A percentile compares a stretch with the other conserved stretches of the same genome.
Conservation (phyloP, 2,113 vertebrate genomes). For the Gallinago undulata region DNA sequence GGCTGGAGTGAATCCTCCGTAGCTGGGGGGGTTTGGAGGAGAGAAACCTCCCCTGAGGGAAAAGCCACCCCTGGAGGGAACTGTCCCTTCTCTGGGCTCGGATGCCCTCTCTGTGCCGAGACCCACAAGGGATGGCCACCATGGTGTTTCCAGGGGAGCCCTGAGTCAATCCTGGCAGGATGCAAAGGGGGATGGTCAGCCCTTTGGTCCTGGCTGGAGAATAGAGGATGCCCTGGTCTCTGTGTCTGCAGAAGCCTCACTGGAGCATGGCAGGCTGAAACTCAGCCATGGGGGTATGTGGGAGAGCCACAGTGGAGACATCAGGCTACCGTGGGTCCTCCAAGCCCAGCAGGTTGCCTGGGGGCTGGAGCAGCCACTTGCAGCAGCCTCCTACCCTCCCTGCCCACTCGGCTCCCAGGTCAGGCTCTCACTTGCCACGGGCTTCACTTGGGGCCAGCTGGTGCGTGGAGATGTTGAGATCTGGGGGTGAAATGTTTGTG, state of each 20-base stretch:
- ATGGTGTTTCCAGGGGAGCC: rapidly evolving
- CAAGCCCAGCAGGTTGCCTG: neutral
- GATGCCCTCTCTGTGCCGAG: rapidly evolving
- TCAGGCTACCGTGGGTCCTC: rapidly evolving
- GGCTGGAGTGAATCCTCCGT: neutral
- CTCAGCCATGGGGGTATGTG: rapidly evolving
- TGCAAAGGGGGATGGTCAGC: too few relatives aligned
- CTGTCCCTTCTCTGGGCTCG: neutral
- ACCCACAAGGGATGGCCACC: neutral
- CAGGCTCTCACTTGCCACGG: neutral
- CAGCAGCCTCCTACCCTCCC: neutral
- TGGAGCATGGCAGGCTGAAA: neutral
- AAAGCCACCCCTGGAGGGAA: neutral
- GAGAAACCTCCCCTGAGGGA: neutral
- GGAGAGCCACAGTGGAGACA: neutral
- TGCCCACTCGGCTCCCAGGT: neutral
- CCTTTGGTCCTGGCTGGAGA: neutral
- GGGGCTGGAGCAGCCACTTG: neutral
- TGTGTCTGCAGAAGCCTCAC: rapidly evolving
- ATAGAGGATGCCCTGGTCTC: neutral
- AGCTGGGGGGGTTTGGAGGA: neutral
- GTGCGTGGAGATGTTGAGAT: rapidly evolving
- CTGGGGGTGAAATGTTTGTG: rapidly evolving
- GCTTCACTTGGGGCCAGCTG: neutral
- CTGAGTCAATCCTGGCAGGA: rapidly evolving